Conservation (phyloP, 2,797 vertebrate species). For the Halcyon badia region DNA sequence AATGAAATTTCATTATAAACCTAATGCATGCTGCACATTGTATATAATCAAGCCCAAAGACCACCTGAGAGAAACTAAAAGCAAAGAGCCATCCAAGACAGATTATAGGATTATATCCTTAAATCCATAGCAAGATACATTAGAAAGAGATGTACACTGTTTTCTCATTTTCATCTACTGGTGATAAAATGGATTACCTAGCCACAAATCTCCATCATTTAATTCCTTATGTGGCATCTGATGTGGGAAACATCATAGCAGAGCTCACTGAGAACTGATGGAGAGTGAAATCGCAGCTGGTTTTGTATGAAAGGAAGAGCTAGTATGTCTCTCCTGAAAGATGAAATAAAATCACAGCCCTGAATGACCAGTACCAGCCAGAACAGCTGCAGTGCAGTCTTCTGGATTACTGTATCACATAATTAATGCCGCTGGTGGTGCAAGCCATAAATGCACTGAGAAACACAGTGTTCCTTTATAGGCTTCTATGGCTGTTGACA, state of each 20-base stretch:
- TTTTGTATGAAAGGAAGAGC: neutral
- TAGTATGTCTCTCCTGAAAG: neutral
- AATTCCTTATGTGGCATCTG: neutral
- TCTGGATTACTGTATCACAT: neutral
- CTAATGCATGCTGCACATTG: neutral
- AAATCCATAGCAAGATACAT: neutral
- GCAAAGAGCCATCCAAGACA: conserved; percentile 1
- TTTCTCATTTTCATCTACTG: conserved; percentile 44
- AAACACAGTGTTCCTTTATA: neutral
- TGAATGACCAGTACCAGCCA: neutral
- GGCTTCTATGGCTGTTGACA: neutral
- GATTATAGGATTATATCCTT: conserved; percentile 42
- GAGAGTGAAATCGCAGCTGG: neutral
- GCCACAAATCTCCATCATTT: conserved; percentile 22
- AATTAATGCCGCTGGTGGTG: neutral
- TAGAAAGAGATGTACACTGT: neutral
- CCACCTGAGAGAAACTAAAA: conserved; percentile 14
- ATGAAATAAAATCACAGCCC: neutral
- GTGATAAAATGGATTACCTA: neutral
- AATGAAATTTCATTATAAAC: conserved; percentile 5
- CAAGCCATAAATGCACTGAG: neutral
- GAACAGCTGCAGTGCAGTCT: neutral
- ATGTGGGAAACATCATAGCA: neutral
- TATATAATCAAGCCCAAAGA: neutral
- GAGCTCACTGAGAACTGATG: neutral